Conservation (phyloP, 2,797 vertebrate species). For the Cryptoblepharus egeriae region DNA sequence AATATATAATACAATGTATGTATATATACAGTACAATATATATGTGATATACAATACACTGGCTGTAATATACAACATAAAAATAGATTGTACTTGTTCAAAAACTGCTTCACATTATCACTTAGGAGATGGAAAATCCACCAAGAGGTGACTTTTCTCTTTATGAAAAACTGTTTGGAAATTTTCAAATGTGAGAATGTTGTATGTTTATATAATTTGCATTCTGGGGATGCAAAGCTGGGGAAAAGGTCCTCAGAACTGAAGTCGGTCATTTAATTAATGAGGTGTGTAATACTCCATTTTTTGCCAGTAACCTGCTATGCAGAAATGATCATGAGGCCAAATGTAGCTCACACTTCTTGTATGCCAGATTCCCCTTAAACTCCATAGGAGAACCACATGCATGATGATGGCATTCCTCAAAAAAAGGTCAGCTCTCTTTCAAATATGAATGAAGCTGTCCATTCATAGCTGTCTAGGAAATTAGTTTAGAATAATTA, state of each 20-base stretch:
- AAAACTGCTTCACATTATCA: background rate
- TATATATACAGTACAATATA: no score
- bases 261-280: slow-evolving; percentile 61
- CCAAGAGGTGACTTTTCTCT: background rate
- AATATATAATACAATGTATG: no score
- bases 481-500: slow-evolving; percentile 54
- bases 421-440: slow-evolving; percentile 60
- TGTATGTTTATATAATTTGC: background rate
- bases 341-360: slow-evolving; percentile 55
- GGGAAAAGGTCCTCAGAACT: slow-evolving; percentile 35
- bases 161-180: background rate
- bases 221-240: background rate
- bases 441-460: slow-evolving; percentile 61
- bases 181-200: no score
- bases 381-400: slow-evolving; percentile 52
- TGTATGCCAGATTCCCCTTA: slow-evolving; percentile 52
- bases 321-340: slow-evolving; percentile 43
- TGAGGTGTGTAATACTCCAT: slow-evolving; percentile 53
- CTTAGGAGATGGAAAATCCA: background rate
- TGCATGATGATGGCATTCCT: slow-evolving; percentile 58
- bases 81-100: no score
- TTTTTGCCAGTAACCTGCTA: slow-evolving; percentile 56
- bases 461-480: slow-evolving; percentile 65
- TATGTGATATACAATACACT: no score
- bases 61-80: no score